Base-by-base conservation (phyloP, 2,797 vertebrate species). In the Alcedo atthis region DNA sequence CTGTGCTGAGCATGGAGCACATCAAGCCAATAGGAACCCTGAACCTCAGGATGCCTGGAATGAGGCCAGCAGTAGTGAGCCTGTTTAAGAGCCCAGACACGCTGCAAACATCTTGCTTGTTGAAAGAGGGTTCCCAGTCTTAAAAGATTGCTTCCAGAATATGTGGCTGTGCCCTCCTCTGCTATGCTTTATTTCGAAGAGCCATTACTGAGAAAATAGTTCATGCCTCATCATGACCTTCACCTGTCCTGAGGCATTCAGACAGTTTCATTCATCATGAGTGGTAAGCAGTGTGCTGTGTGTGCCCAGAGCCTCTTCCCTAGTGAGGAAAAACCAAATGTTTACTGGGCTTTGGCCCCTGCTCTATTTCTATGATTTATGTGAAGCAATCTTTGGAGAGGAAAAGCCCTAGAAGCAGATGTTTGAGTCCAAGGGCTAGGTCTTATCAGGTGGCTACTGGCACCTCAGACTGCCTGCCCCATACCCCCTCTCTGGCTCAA, bases 21-120 rank as follows among this genome's bases (percentile, higher is more conserved):
- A 40, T 54, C 43, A 37, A 62, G 45, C 20, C 54, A 40, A 20
- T 4, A 33, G 26, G 64, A 68, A 57, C 1, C 1, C 42, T 74
- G 28, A 55, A 54, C n/a, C 59, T 54, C 10, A 55, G 76, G 32
- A 45, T 1, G 2, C 25, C 35, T 13, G 0, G 0, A 6, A 20
- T 40, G 35, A 76, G 42, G 25, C 37, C 18, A 10, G 87, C 19
- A 55, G 9, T 33, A 16, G 10, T 42, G 28, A 58, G 17, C 45
- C 13, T 46, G 64, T 33, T 33, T 37, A 59, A 57, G 64, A 87
- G 33, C 26, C 15, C 54, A 37, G 54, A 71, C 66, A 18, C 17
- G 37, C 43, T 37, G 45, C 43, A 35, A 24, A 46, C 12, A 2
- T 49, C 32, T 33, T 55, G 15, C 21, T 42, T 25, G 54, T 35